A percentile compares a stretch with the other conserved stretches of the same genome.
Evolutionary conservation across 2,797 vertebrate genomes (phyloP).

Genomic region (Graptemys geographica): DNA sequence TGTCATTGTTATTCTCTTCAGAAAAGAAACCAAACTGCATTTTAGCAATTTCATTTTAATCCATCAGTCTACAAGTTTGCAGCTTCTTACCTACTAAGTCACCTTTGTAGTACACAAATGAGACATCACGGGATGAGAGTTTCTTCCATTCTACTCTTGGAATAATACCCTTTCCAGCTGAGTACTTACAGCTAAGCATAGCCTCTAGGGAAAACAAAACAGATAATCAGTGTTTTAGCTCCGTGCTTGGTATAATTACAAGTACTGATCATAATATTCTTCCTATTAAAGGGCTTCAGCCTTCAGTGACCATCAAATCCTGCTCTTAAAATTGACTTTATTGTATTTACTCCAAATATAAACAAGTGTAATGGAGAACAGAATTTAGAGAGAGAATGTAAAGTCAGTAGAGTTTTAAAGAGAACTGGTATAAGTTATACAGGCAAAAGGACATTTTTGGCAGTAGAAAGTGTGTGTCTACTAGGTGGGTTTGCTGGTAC

Average conservation of each 20-base stretch:
- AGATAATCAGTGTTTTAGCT: neutral
- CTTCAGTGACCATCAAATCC: neutral
- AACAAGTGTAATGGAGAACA: neutral
- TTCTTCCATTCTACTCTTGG: slow-evolving; percentile 98
- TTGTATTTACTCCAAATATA: neutral
- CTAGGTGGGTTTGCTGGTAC: neutral
- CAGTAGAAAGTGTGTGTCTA: neutral
- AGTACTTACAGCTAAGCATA: slow-evolving; percentile 89
- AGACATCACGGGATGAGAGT: slow-evolving; percentile 83
- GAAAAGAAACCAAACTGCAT: neutral
- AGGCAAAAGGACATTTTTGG: neutral
- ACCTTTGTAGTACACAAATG: slow-evolving; percentile 90
- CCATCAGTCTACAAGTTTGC: neutral
- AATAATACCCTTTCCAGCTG: slow-evolving; percentile 80
- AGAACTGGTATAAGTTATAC: neutral
- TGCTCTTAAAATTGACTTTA: neutral
- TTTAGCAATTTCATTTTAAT: neutral
- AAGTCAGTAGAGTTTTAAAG: neutral
- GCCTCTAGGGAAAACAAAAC: slow-evolving; percentile 81
- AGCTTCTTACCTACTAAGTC: slow-evolving; percentile 86
- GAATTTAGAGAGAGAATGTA: neutral
- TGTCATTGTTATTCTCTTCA: neutral
- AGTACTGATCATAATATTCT: neutral
- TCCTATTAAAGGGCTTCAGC: neutral
- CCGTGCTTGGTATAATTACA: neutral